Base-by-base conservation (phyloP, 2,797 vertebrate genomes). In the Muraenolepis orangiensis region DNA sequence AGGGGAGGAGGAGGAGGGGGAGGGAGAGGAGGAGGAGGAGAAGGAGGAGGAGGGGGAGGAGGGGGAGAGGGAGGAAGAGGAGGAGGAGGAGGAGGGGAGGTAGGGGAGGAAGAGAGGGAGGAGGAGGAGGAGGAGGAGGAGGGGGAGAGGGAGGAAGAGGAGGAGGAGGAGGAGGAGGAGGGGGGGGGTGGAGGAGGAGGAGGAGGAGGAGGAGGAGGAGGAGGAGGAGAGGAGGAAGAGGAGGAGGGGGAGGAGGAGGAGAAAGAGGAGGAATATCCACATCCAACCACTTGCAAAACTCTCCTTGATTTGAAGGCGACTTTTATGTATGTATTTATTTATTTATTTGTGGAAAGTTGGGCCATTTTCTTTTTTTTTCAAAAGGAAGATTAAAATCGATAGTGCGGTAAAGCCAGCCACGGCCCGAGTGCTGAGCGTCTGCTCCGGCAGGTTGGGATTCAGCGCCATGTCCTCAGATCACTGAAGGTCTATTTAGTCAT, bases 341-440 rank as follows among this genome's bases (percentile, higher is more conserved):
- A 70, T 85, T 81, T 78, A 78, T 86, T 84, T 82, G 70, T 78
- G 77, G 34, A 82, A 80, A 79, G 76, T 77, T 68, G 3, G 72
- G 72, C 83, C 81, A 84, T 89, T 89, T 91, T 26, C 26, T 34
- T 3, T 34, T 34, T 3, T 34, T 34, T 4, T 34, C 7, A 86
- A 82, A 82, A 80, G 82, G 79, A 91, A 87, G 87, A 92, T 92
- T 92, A 86, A 90, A 94, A 92, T 92, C 91, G 91, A 93, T 91
- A 92, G 61, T 42, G 87, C 84, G 83, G 78, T 87, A 87, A 89
- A 89, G 81, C 87, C 73, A 61, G 69, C 80, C 78, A 1, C 11
- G 7, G 73, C 85, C 89, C 82, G 86, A 86, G 87, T 87, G 85
- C 87, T 86, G 89, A 86, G 82, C 80, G 75, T n/a, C n/a, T n/a